These are phyloP conservation scores for Thalassaphorura encarpata DNA, from an alignment of 1,140 invertebrate species.

Conservation along the genomic window DNA sequence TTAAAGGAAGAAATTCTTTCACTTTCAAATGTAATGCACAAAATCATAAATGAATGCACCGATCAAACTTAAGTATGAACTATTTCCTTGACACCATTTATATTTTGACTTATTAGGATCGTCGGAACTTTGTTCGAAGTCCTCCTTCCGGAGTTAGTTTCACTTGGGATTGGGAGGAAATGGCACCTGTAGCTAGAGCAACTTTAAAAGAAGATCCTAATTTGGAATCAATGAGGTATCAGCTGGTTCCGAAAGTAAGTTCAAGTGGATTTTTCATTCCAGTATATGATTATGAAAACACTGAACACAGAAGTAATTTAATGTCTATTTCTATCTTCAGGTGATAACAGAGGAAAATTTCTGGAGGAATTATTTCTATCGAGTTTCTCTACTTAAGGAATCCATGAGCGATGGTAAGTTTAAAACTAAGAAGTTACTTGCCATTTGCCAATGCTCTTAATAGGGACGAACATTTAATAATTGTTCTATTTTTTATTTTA, in stretches of 20 bases:
- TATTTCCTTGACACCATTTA: no score
- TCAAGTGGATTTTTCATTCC: conserved; percentile 1
- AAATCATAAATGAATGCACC: no score
- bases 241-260: conserved; percentile 91
- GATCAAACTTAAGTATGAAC: no score
- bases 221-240: conserved; percentile 95
- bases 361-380: conserved; percentile 99
- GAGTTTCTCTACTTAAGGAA: conserved; percentile 94
- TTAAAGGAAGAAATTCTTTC: conserved; percentile 90
- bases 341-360: conserved; percentile 91
- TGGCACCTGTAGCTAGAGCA: conserved; percentile 75
- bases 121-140: conserved; percentile 90
- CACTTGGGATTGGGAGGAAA: conserved; percentile 84
- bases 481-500: no score
- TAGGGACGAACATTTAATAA: no score
- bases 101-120: conserved; percentile 58
- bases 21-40: conserved; percentile 75
- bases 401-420: conserved; percentile 45
- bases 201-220: conserved; percentile 91
- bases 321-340: conserved; percentile 46
- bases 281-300: conserved; percentile 1
- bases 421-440: neutral
- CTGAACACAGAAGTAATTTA: neutral
- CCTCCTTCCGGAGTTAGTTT: conserved; percentile 92
- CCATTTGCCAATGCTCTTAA: no score